Base-by-base conservation (phyloP, 2,113 vertebrate genomes). In the Mola mola region DNA sequence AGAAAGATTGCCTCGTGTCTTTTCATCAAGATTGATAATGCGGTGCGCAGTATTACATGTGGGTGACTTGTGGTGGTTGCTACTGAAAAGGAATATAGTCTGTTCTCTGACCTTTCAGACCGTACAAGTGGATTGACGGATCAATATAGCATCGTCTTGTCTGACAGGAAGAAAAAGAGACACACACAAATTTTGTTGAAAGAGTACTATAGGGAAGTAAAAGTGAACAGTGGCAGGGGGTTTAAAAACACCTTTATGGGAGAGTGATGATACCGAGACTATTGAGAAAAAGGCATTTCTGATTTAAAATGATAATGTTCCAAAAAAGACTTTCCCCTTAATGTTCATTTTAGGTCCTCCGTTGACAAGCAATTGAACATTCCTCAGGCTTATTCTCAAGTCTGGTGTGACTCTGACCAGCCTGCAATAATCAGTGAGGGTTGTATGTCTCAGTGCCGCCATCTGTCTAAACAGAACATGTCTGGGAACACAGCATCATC, bases 361-460 rank as follows among this genome's bases (percentile, higher is more conserved):
- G 68, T 29, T 2, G n/a, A 65, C 48, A 66, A 43, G 31, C 63
- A 72, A 79, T 66, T 31, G 66, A 69, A 62, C 53, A 1, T 47
- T 69, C 21, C 68, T 79, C 74, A 49, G 22, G 28, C 70, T 80
- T 71, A 71, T 86, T 84, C 78, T 82, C 59, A 78, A 83, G 80
- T 74, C 67, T 53, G 56, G 72, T 52, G 72, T 50, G 9, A 44
- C 73, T 75, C 43, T 78, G 70, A 72, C 75, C 72, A 72, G 70
- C 73, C 74, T 82, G 76, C 38, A 70, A 56, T 31, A 43, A 84
- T 72, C 82, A 87, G 81, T 75, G 72, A 83, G 79, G 70, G 81
- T 79, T 83, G 56, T 65, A 84, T 84, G 86, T 89, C 83, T 90
- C 87, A 78, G 74, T 79, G 84, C 83, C 75, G 86, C 87, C 89